Conservation (phyloP, 2,888 invertebrate genomes). For the Flexamia atlantica region DNA sequence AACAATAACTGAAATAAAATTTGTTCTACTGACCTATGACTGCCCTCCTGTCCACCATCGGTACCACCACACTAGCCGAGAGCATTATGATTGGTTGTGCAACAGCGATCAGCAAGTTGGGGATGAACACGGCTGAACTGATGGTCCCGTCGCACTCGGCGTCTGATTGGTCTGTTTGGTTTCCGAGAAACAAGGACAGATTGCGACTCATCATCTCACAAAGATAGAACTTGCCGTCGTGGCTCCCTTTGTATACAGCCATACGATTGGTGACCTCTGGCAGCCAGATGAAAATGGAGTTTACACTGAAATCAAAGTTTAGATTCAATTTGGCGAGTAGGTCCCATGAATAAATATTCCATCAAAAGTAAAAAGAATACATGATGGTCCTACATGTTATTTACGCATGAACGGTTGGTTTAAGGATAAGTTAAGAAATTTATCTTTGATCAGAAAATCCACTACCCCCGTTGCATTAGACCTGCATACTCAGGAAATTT, state of each 20-base stretch:
- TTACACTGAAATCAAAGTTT: conserved; percentile 7
- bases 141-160: conserved; percentile 3
- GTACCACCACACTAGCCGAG: conserved; percentile 37
- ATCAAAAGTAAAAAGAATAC: no score
- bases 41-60: conserved; percentile 4
- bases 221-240: conserved; percentile 8
- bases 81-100: conserved; percentile 29
- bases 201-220: conserved; percentile 42
- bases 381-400: no score
- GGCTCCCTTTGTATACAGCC: not conserved
- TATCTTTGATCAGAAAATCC: no score
- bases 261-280: conserved; percentile 48
- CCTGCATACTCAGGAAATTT: no score
- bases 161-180: not conserved
- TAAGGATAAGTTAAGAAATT: no score
- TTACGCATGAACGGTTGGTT: no score
- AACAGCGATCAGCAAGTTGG: conserved; percentile 32
- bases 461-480: no score
- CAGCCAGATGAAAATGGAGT: conserved; percentile 50
- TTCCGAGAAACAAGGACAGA: not conserved
- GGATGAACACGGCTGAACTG: conserved; percentile 34
- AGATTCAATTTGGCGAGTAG: no score
- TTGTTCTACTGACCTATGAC: conserved; percentile 22
- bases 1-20: no score
- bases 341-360: no score